Evolutionary conservation across 2,113 vertebrate genomes (phyloP).

Genomic region (Oreochromis tanganicae): DNA sequence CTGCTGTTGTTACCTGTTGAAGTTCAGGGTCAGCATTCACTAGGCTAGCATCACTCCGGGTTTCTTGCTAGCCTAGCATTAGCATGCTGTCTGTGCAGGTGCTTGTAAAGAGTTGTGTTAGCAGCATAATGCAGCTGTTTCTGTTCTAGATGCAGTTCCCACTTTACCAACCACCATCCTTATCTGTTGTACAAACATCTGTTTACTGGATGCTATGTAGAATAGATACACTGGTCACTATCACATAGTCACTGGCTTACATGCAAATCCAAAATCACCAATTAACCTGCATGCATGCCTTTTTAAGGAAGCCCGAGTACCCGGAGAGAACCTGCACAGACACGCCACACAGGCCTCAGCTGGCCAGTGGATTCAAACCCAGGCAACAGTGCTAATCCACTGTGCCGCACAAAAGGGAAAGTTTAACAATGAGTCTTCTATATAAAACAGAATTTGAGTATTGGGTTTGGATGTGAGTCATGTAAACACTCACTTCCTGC

Average conservation of each 20-base stretch:
- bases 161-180: background rate
- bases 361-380: background rate
- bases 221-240: background rate
- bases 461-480: background rate
- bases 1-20: background rate
- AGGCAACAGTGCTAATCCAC: background rate
- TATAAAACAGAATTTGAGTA: background rate
- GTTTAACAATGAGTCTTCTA: background rate
- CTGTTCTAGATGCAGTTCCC: background rate
- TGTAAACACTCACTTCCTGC: background rate
- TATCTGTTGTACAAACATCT: background rate
- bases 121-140: background rate
- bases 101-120: background rate
- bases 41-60: background rate
- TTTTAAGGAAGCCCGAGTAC: background rate
- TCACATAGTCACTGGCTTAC: background rate
- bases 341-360: background rate
- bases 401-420: background rate
- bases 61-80: background rate
- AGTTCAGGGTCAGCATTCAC: background rate
- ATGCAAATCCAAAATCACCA: background rate
- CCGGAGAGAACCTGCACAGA: accelerated
- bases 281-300: background rate
- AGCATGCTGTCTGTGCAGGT: background rate
- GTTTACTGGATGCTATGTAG: background rate